Base-by-base conservation (phyloP, 2,888 invertebrate genomes). In the Axea sp. region DNA sequence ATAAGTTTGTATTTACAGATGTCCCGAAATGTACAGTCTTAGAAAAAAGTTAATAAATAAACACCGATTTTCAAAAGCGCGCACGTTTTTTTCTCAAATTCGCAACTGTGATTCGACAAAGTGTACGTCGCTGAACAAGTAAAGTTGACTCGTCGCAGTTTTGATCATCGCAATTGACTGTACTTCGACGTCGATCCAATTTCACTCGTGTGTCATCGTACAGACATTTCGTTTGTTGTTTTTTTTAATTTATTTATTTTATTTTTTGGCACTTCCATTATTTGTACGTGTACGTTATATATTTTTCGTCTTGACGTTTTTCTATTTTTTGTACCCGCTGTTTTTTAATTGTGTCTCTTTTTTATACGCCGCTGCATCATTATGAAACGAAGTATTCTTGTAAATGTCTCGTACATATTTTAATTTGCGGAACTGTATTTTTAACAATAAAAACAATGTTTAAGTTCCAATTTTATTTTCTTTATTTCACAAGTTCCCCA, bases 371-470 rank as follows among this genome's bases (percentile, higher is more conserved):
- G 59, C 69, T 69, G 65, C 76, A 69, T 62, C 59, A 60, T 59
- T 76, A 62, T 64, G 53, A 64, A 81, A 80, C 80, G 77, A 81
- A 81, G 73, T 78, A 60, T 73, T 78, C 73, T 73, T 78, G 51
- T 68, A 73, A 75, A 77, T 76, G 62, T 67, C 55, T 75, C 57
- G 69, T 76, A 68, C 77, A 75, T 75, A 72, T 51, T 75, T 79
- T 55, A 67, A 80, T 55, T 75, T 80, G 69, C 53, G 69, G 60
- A 65, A 68, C 65, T 68, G 53, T 53, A 68, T 68, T 59, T 64
- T 62, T 39, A 39, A 62, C 51, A 51, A 64, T 43, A 64, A 51
- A 64, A 64, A 51, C 41, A 12, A 53, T 53, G 33, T 60, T 43
- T 19, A 64, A 64, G 64, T 64, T 64, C 64, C 64, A 64, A 22